Base-by-base conservation (phyloP, 53 echinoderm and acorn worm genomes). In the Stichopus horrens region DNA sequence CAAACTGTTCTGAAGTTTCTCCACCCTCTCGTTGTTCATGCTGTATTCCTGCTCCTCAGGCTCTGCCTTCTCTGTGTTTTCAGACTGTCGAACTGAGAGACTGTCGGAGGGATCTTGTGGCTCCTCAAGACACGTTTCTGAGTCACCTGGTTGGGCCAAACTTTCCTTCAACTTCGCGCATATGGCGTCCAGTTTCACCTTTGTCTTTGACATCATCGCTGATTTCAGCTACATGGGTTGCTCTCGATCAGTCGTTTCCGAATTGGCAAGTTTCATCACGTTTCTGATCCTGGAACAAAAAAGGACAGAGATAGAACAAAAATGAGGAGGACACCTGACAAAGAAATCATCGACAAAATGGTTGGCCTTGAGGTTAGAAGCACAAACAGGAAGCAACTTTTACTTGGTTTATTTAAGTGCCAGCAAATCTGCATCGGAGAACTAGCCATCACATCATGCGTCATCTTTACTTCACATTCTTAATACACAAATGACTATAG, bases 161-260 rank as follows among this genome's bases (percentile, higher is more conserved):
- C 96, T 92, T 83, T 95, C 88, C 83, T 94, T 94, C 73, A 99
- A 88, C 91, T 99, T 99, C 63, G 95, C 99, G 81, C 99, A 99
- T 80, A 99, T 99, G 9, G 96, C 99, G 76, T 99, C 99, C 53
- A 99, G 93, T 87, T 94, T 96, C 74, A 92, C 89, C 16, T 92
- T 95, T 71, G 90, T 91, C 87, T 96, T 96, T 74, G 88, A 91
- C 95, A 95, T 95, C 58, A 73, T 37, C 92, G 90, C 63, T 88
- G 53, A 9, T 37, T 8, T 81, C 79, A 80, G 73, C 82, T 80
- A 66, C 79, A 79, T 80, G 21, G 54, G 77, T 76, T 71, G 18
- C 71, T 59, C 59, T 59, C 19, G 37, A 71, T 18, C 71, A n/a
- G 18, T 71, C 19, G 14, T 37, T 2, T 16, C 71, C 18, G 71